These are phyloP conservation scores for Papilio dardanus DNA, from an alignment of 1,140 invertebrate genomes.

Conservation along the genomic window DNA sequence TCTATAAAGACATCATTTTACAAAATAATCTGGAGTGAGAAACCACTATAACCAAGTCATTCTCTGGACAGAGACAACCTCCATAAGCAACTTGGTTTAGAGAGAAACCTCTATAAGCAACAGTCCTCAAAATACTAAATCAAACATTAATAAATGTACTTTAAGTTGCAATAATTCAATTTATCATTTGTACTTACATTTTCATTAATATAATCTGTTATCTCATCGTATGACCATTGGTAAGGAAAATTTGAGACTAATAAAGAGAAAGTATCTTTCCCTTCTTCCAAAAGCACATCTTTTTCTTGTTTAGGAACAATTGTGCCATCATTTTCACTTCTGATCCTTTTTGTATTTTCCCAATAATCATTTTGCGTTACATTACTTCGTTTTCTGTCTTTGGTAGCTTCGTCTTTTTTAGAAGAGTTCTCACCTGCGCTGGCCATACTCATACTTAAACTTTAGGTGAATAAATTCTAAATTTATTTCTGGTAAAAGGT, in stretches of 20 bases:
- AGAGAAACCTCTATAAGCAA: too few relatives aligned
- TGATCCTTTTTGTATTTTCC: background rate
- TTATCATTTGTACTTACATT: slow-evolving; percentile 27
- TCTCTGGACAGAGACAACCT: too few relatives aligned
- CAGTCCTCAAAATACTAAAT: too few relatives aligned
- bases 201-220: slow-evolving; percentile 17
- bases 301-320: background rate
- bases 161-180: too few relatives aligned
- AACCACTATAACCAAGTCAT: too few relatives aligned
- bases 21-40: too few relatives aligned
- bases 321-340: background rate
- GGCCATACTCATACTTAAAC: background rate
- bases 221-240: slow-evolving; percentile 6
- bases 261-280: slow-evolving; percentile 1
- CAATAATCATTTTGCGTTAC: background rate
- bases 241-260: slow-evolving; percentile 21
- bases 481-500: background rate
- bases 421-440: background rate
- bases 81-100: too few relatives aligned
- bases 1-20: too few relatives aligned
- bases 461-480: background rate
- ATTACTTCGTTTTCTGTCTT: background rate
- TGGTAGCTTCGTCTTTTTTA: background rate
- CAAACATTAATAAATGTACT: too few relatives aligned
- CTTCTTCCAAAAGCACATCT: background rate